Evolutionary conservation across 2,797 vertebrate genomes (phyloP), one percentile per base, ranked within the genome.

Genomic region (Urosaurus nigricauda): DNA sequence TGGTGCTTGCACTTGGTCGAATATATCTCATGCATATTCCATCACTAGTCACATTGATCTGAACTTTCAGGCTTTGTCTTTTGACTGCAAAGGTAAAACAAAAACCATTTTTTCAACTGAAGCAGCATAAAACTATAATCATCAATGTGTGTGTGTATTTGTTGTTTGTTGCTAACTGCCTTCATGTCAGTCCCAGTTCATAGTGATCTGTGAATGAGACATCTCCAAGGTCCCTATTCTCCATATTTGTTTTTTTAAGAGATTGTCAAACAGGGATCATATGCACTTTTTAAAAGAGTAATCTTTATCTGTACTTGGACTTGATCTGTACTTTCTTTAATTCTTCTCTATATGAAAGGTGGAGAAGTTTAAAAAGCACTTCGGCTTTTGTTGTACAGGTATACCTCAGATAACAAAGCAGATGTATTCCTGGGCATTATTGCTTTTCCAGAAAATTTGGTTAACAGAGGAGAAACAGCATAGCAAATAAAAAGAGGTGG

Each of bases 21-120:
- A 99, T 92, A 91, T 99, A 99, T 93, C 97, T 98, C 97, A 99
- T 97, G 88, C 98, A 94, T 58, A 99, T 97, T 0, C 98, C 98
- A 97, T 99, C 98, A 80, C 97, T 98, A n/a, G 98, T 98, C 74
- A 98, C 97, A 29, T 97, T 99, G 95, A 99, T 98, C 70, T 97
- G 98, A 89, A 99, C 98, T 95, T 98, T 99, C 96, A 99, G 97
- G 93, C 95, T 98, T 94, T 98, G 97, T 82, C 96, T 98, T 95
- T 98, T 98, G 95, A 97, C 98, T 99, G 94, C 12, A 89, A 79
- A 94, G 8, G 90, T 82, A 56, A 51, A 88, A 65, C 35, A 85
- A 6, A 74, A 89, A 37, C 89, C 3, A 83, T 83, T 16, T 83
- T 70, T 90, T 75, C 86, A 68, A n/a, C 51, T 79, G 68, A 4